phyloP scores from a whole-genome alignment of 2,888 invertebrate species.

The Cantharis rustica region DNA sequence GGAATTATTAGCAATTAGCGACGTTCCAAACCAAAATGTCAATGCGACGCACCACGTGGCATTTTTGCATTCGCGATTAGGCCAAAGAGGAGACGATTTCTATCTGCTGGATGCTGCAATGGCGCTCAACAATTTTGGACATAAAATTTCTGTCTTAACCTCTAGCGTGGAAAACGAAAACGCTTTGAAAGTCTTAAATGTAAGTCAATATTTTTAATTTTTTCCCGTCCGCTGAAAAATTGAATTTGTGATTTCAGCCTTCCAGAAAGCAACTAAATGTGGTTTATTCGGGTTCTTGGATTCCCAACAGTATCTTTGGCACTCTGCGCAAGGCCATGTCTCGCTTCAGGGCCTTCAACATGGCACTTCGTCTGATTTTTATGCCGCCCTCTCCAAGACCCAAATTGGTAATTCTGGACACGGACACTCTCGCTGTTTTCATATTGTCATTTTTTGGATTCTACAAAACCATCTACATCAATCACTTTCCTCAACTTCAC shows the following conservation, averaged over 20 bases:
- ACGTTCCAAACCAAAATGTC: not conserved
- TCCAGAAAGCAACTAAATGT: not conserved
- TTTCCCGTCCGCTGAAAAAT: not conserved
- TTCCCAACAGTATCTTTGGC: slow-evolving; percentile 45
- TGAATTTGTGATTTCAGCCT: not conserved
- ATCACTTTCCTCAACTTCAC: slow-evolving; percentile 40
- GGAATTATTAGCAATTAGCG: not conserved
- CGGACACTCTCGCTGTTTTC: slow-evolving; percentile 43
- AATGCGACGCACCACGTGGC: slow-evolving; percentile 36
- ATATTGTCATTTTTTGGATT: slow-evolving; percentile 43
- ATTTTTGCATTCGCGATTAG: slow-evolving; percentile 47
- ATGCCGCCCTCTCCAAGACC: slow-evolving; percentile 45
- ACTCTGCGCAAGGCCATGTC: slow-evolving; percentile 35
- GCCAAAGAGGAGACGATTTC: slow-evolving; percentile 44
- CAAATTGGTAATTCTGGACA: slow-evolving; percentile 45
- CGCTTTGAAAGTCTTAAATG: slow-evolving; percentile 43
- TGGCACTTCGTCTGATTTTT: slow-evolving; percentile 44
- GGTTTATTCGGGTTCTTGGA: slow-evolving; percentile 44
- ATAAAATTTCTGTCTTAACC: slow-evolving; percentile 46
- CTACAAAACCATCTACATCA: slow-evolving; percentile 45
- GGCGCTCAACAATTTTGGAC: slow-evolving; percentile 44
- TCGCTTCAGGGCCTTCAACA: slow-evolving; percentile 40
- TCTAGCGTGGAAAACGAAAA: slow-evolving; percentile 41
- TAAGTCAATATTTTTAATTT: slow-evolving; percentile 32
- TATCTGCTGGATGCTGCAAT: slow-evolving; percentile 47